Evolutionary conservation across 2,113 vertebrate genomes (phyloP).

Genomic region (Nerophis lumbriciformis): DNA sequence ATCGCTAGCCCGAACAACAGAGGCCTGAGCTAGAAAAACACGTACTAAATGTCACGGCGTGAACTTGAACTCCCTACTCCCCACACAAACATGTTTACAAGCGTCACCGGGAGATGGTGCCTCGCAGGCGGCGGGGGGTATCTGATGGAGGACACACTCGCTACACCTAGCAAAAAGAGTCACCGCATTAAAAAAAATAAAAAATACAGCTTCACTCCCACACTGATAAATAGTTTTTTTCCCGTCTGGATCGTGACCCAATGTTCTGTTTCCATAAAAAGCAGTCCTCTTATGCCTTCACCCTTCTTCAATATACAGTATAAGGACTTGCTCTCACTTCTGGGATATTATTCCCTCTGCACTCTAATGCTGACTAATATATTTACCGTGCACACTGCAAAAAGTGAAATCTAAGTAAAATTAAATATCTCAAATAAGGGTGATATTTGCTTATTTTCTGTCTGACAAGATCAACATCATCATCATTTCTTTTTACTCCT

Average conservation of each 20-base stretch:
- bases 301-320: not conserved
- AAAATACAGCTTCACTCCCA: slow-evolving; percentile 36
- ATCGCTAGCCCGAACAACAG: slow-evolving; percentile 44
- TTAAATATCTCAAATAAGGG: too few species aligned
- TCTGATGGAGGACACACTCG: slow-evolving; percentile 19
- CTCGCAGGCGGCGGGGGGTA: slow-evolving; percentile 9
- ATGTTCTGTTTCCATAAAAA: slow-evolving; percentile 63
- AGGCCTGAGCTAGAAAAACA: slow-evolving; percentile 25
- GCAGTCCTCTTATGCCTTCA: slow-evolving; percentile 27
- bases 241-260: slow-evolving; percentile 44
- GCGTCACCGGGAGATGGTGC: slow-evolving; percentile 15
- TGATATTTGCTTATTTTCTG: too few species aligned
- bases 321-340: too few species aligned
- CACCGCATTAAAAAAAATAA: slow-evolving; percentile 41
- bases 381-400: too few species aligned
- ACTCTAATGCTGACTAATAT: too few species aligned
- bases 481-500: too few species aligned
- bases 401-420: too few species aligned
- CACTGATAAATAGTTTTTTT: slow-evolving; percentile 45
- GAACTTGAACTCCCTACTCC: slow-evolving; percentile 10
- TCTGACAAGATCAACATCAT: too few species aligned
- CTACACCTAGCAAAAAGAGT: slow-evolving; percentile 37
- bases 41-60: slow-evolving; percentile 1
- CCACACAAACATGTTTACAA: slow-evolving; percentile 24
- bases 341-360: too few species aligned